Percentiles rank a stretch among this genome's conserved stretches.
Conservation (phyloP, 2,888 invertebrate genomes). For the Acronicta aceris region DNA sequence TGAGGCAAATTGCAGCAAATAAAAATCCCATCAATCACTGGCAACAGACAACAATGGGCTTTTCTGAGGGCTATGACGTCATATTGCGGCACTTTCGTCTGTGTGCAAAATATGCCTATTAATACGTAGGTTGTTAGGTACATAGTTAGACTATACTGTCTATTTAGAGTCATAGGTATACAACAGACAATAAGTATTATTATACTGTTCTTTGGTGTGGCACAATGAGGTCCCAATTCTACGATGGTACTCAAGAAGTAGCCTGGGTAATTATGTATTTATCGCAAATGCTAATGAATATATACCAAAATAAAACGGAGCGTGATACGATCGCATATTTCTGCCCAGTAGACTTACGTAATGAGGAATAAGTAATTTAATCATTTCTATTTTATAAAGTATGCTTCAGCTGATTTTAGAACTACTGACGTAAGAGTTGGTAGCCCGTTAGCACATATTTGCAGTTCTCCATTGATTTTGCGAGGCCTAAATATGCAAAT, state of each 20-base stretch:
- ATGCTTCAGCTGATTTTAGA: background rate
- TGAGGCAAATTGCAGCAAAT: slow-evolving; percentile 38
- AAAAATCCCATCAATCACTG: slow-evolving; percentile 49
- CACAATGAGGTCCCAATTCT: too few species aligned
- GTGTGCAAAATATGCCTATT: slow-evolving; percentile 20
- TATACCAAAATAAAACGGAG: too few species aligned
- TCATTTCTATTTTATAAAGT: too few species aligned
- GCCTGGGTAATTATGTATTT: too few species aligned
- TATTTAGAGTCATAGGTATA: too few species aligned
- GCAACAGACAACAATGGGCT: slow-evolving; percentile 65
- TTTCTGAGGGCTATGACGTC: slow-evolving; percentile 71
- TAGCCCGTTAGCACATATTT: slow-evolving; percentile 38
- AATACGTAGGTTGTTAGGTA: background rate
- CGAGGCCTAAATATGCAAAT: slow-evolving; percentile 53
- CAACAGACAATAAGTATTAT: too few species aligned
- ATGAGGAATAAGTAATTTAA: too few species aligned
- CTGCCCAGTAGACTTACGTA: too few species aligned
- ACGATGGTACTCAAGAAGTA: too few species aligned
- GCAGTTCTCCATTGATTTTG: slow-evolving; percentile 32
- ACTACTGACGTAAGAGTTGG: slow-evolving; percentile 9
- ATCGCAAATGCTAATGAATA: too few species aligned
- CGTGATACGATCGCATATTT: too few species aligned
- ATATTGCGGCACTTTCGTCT: slow-evolving; percentile 65
- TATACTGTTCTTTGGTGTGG: too few species aligned
- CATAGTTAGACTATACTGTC: background rate